Evolutionary conservation across 2,888 invertebrate species (phyloP), one percentile per base, ranked within the genome.

Genomic region (Orthosia gothica): DNA sequence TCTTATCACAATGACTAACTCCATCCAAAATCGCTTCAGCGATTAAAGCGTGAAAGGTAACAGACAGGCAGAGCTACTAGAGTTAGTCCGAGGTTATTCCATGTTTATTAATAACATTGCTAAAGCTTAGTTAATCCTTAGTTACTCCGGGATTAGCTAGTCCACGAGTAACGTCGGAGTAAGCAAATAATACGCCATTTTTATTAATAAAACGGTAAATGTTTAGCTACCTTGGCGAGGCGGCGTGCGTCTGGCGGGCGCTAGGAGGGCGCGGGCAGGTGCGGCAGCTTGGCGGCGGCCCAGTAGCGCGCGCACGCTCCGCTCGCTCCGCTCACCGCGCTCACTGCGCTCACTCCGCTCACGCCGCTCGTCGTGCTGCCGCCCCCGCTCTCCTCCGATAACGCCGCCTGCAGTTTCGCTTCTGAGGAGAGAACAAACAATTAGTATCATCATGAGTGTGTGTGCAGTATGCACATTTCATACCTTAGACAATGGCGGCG

Each of bases 251-350:
- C 91, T 70, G 94, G 95, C 95, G 95, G 94, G 92, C 95, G 96
- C 95, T 96, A 95, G 96, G 97, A 97, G 90, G 96, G 95, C 88
- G 95, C 96, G 92, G 95, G 95, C 89, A 95, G 95, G 93, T 92
- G 97, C 92, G 92, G 97, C 95, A 92, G 95, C 96, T 93, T 97
- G 94, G 92, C 96, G 92, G 89, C 91, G 90, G 92, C 90, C 95
- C 95, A 95, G 92, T 94, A 95, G 70, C 94, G 83, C 84, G 82
- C 84, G 72, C 82, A 83, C 74, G 83, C 87, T 65, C 89, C 89
- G 74, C 86, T 87, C 86, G 88, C 75, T 79, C 81, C 77, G 73
- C 78, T 78, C 18, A 66, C 84, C 70, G 90, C 92, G 91, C 88
- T 76, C 20, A 76, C 75, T 15, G 54, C 79, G 81, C 80, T 81